These are phyloP conservation scores for Aldrovandia affinis DNA, from an alignment of 2,797 vertebrate genomes.

Conservation along the genomic window DNA sequence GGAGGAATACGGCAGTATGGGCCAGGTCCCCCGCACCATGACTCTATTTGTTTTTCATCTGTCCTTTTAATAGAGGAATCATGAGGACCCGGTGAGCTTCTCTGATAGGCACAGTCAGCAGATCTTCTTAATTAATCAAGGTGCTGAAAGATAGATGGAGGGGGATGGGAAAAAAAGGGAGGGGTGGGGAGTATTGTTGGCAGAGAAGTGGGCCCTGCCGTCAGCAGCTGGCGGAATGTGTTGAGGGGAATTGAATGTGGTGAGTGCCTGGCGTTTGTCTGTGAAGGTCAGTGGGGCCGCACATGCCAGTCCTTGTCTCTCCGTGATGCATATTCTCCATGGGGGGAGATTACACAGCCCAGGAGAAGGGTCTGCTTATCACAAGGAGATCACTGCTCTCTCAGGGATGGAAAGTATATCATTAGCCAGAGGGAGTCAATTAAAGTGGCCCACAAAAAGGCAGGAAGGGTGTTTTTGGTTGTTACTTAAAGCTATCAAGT, in stretches of 20 bases:
- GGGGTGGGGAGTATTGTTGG: conserved; percentile 6
- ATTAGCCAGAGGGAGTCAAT: conserved; percentile 46
- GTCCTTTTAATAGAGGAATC: conserved; percentile 54
- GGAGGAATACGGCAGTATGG: not conserved
- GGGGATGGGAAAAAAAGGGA: conserved; percentile 11
- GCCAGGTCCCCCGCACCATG: conserved; percentile 10
- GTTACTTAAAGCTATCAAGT: conserved; percentile 22
- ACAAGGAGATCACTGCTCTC: conserved; percentile 39
- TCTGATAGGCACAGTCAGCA: conserved; percentile 50
- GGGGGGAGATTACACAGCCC: conserved; percentile 25
- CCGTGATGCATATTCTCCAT: conserved; percentile 39
- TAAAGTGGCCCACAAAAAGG: conserved; percentile 33
- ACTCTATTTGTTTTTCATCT: conserved; percentile 55
- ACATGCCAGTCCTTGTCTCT: conserved; percentile 27
- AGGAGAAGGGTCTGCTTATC: conserved; percentile 40
- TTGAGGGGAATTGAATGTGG: not conserved
- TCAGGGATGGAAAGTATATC: conserved; percentile 43
- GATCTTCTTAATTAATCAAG: conserved; percentile 64
- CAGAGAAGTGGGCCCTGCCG: conserved; percentile 12
- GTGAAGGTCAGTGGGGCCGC: conserved; percentile 39
- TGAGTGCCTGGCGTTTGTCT: conserved; percentile 23
- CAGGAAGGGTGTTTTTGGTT: conserved; percentile 19
- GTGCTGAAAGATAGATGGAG: conserved; percentile 33
- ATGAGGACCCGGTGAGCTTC: conserved; percentile 44
- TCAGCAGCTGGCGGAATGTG: conserved; percentile 4